Evolutionary conservation across 1,140 invertebrate species (phyloP).

Genomic region (Latrodectus geometricus): DNA sequence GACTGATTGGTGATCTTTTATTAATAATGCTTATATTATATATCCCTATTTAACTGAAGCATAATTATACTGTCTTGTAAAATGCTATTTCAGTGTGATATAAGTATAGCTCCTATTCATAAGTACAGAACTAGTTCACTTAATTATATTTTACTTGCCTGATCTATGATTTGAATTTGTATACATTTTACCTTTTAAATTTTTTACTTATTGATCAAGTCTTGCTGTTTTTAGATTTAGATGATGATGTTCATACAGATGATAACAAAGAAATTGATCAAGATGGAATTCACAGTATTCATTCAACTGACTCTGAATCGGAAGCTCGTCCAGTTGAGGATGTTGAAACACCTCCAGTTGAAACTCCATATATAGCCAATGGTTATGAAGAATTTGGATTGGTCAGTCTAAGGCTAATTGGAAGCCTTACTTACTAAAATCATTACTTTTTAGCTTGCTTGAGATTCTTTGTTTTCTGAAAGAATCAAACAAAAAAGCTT

Average conservation of each 20-base stretch:
- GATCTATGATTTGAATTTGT: no score
- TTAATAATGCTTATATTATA: no score
- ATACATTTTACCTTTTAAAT: no score
- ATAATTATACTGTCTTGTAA: no score
- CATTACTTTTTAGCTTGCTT: neutral
- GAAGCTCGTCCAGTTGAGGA: constrained; percentile 70
- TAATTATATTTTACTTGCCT: no score
- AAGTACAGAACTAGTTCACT: no score
- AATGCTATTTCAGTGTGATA: no score
- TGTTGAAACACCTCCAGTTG: constrained; percentile 69
- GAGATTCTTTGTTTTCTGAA: neutral
- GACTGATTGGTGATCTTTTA: no score
- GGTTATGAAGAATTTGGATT: constrained; percentile 79
- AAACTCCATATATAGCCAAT: constrained; percentile 76
- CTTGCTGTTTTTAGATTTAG: constrained; percentile 64
- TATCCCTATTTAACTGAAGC: no score
- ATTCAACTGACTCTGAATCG: constrained; percentile 67
- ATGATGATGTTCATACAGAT: constrained; percentile 69
- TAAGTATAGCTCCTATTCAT: no score
- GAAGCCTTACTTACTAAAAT: neutral
- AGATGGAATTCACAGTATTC: constrained; percentile 56
- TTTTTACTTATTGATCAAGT: no score
- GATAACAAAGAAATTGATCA: constrained; percentile 63
- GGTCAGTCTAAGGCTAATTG: constrained; percentile 69
- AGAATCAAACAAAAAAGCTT: no score